Conservation (phyloP, 2,888 invertebrate genomes). For the Apamea anceps region DNA sequence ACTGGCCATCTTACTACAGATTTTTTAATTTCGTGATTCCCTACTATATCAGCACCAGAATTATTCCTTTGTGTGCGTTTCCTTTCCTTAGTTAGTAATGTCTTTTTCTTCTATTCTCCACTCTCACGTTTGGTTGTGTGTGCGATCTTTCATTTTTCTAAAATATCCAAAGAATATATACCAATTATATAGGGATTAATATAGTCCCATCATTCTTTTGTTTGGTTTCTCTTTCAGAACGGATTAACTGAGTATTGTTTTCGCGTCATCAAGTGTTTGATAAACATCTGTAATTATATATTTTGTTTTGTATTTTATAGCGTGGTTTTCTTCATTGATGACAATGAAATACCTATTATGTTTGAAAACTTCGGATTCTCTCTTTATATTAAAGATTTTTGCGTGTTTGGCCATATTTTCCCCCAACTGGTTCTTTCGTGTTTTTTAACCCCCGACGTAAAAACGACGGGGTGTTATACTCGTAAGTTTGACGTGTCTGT, state of each 20-base stretch:
- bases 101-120: neutral
- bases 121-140: neutral
- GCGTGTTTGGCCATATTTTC: too few relatives aligned
- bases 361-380: neutral
- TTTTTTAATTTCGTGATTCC: neutral
- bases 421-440: too few relatives aligned
- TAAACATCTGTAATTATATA: conserved; percentile 25
- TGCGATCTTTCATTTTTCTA: conserved; percentile 2
- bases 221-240: conserved; percentile 32
- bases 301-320: neutral
- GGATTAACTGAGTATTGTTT: conserved; percentile 23
- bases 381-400: too few relatives aligned
- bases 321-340: neutral
- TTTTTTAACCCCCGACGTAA: too few relatives aligned
- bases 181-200: conserved; percentile 24
- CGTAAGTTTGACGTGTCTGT: too few relatives aligned
- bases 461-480: too few relatives aligned
- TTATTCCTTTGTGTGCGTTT: neutral
- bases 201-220: conserved; percentile 31
- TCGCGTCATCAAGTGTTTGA: conserved; percentile 23
- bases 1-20: too few relatives aligned
- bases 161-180: conserved; percentile 11
- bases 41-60: neutral
- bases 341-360: neutral
- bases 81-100: neutral